Base-by-base conservation (phyloP, 2,888 invertebrate genomes). In the Yponomeuta evonymella region DNA sequence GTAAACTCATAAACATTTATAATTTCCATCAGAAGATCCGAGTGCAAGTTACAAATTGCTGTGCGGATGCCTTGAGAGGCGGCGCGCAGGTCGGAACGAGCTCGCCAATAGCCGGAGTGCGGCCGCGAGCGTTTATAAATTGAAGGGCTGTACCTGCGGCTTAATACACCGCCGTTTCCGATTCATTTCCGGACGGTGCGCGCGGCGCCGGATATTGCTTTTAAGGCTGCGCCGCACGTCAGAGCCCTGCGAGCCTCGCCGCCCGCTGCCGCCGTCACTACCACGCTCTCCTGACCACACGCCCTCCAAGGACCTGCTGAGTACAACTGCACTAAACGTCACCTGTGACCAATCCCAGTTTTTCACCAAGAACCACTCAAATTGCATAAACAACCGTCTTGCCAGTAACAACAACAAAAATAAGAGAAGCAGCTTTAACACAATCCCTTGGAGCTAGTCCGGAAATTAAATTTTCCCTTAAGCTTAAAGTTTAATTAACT, bases 81-180 rank as follows among this genome's bases (percentile, higher is more conserved):
- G 75, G 78, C 11, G 65, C 33, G 48, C 30, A 68, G 51, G 43
- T 9, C 36, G 65, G 12, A 48, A 67, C 43, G 43, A 33, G 63
- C 62, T 12, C 12, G 65, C 43, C 23, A 67, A 23, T 23, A 33
- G 63, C 62, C 33, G 51, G 65, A 69, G 70, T 33, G 66, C 82
- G 79, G 84, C 87, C 86, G 86, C 89, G 82, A 85, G 91, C 90
- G 86, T 88, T 92, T 92, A 90, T 92, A 91, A 92, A 92, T 92
- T 91, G 90, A 91, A 92, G 91, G 90, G 89, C 88, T 87, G 86
- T 92, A 92, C 92, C 92, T 92, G 92, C 87, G 88, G 92, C 92
- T 92, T 93, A 92, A 93, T 92, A 92, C 92, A 89, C 92, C 92
- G 84, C 90, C 85, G 92, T 92, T 92, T 93, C 93, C 93, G 92